A percentile compares a stretch with the other conserved stretches of the same genome.
These are phyloP conservation scores for Drosophila monieri DNA, from an alignment of 2,888 invertebrate species.

Conservation along the genomic window DNA sequence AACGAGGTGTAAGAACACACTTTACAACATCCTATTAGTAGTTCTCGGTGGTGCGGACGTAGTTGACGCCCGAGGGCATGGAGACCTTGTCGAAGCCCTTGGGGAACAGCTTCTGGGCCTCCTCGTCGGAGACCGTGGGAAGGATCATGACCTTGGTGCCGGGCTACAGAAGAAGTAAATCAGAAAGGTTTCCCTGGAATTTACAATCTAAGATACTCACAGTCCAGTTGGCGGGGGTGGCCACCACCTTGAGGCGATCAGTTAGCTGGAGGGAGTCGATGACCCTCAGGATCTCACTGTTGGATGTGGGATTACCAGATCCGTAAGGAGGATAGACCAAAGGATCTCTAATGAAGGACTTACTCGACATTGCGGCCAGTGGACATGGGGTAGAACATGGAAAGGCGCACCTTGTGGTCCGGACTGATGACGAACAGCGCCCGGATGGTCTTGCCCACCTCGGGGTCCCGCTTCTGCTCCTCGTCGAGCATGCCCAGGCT, in stretches of 20 bases:
- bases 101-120: slow-evolving; percentile 88
- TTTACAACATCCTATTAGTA: neutral
- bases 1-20: neutral
- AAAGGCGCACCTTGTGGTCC: slow-evolving; percentile 90
- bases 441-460: slow-evolving; percentile 89
- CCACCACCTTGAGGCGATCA: slow-evolving; percentile 85
- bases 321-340: neutral
- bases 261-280: slow-evolving; percentile 86
- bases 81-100: slow-evolving; percentile 87
- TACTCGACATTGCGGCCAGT: slow-evolving; percentile 94
- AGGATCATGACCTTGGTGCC: slow-evolving; percentile 93
- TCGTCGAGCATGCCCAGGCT: slow-evolving; percentile 92
- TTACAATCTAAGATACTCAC: slow-evolving; percentile 84
- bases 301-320: neutral
- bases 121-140: slow-evolving; percentile 88
- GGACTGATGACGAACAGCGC: slow-evolving; percentile 93
- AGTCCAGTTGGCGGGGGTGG: slow-evolving; percentile 85
- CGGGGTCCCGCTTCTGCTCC: slow-evolving; percentile 87
- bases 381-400: slow-evolving; percentile 93
- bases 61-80: slow-evolving; percentile 91
- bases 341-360: slow-evolving; percentile 80
- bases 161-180: slow-evolving; percentile 86
- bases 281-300: slow-evolving; percentile 90
- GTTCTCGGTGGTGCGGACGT: slow-evolving; percentile 82
- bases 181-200: slow-evolving; percentile 89